Evolutionary conservation across 2,113 vertebrate species (phyloP), one percentile per base, ranked within the genome.

Genomic region (Aldabrachelys gigantea): DNA sequence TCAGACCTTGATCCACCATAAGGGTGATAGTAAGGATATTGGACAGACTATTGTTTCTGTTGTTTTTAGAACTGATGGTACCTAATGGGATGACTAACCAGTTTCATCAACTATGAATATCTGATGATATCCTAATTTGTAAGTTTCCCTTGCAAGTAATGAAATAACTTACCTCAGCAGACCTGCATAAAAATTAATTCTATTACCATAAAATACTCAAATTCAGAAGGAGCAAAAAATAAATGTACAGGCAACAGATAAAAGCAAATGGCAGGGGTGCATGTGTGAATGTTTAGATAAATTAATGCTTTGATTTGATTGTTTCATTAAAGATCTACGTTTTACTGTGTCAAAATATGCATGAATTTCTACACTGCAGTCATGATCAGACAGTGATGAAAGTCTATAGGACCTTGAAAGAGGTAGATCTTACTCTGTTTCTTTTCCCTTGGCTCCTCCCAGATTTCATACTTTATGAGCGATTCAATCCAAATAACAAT

Each of bases 401-500:
- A 89, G 44, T 38, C n/a, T 0, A 0, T 44, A 2, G 1, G 53
- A 5, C 24, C 52, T 47, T 62, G 41, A 5, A 87, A 53, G 7
- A 80, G 2, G 65, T 38, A 38, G 9, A 38, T 93, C 3, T 88
- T 85, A 9, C 5, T 89, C 25, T 83, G 56, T 88, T 88, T 80
- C 24, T 59, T 35, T 49, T 65, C 49, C 85, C 6, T 52, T 81
- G n/a, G 54, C 17, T 89, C 19, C 54, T 2, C 5, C 80, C 54
- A 50, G 56, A 47, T 84, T 31, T 82, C 80, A 84, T 29, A 91
- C 10, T 3, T 94, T 35, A 57, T 22, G 91, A 90, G 53, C 89
- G 56, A 96, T 59, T 93, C 78, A 90, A 44, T 50, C 10, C 11
- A 88, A 95, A 49, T 41, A 90, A 69, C 31, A 92, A n/a, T 41